phyloP scores from a whole-genome alignment of 64 coral and sea anemone genomes.

The Stichodactyla helianthus region DNA sequence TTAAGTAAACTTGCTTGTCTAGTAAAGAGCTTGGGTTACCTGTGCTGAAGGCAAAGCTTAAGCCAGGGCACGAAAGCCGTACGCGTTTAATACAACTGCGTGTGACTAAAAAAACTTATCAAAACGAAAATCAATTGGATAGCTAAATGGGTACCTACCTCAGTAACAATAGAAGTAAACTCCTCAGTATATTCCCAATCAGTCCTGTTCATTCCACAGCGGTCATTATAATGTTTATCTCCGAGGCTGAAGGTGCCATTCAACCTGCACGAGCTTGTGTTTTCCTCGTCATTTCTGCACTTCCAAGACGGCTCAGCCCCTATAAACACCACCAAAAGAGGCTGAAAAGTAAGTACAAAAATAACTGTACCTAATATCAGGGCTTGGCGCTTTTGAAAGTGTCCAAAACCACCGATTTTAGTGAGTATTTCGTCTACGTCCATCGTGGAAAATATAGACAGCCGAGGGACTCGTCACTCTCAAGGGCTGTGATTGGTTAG shows the following conservation, averaged over 20 bases:
- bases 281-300: background rate
- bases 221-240: slow-evolving; percentile 51
- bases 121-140: background rate
- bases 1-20: no score
- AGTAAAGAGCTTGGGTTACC: no score
- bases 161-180: slow-evolving; percentile 89
- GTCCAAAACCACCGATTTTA: slow-evolving; percentile 69
- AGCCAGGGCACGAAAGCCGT: no score
- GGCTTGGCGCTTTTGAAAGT: slow-evolving; percentile 83
- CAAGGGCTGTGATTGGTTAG: no score
- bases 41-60: no score
- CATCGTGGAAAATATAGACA: slow-evolving; percentile 5
- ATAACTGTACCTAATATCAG: slow-evolving; percentile 70
- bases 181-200: slow-evolving; percentile 80
- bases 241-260: slow-evolving; percentile 49
- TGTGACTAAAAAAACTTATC: background rate
- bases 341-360: slow-evolving; percentile 83
- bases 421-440: slow-evolving; percentile 67
- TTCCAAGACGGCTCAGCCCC: slow-evolving; percentile 75
- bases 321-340: slow-evolving; percentile 87
- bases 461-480: no score
- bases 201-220: slow-evolving; percentile 69
- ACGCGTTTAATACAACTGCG: no score
- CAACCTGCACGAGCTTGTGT: slow-evolving; percentile 41
- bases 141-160: slow-evolving; percentile 37